Conservation (phyloP, 1,140 invertebrate species). For the Babylonia areolata region DNA sequence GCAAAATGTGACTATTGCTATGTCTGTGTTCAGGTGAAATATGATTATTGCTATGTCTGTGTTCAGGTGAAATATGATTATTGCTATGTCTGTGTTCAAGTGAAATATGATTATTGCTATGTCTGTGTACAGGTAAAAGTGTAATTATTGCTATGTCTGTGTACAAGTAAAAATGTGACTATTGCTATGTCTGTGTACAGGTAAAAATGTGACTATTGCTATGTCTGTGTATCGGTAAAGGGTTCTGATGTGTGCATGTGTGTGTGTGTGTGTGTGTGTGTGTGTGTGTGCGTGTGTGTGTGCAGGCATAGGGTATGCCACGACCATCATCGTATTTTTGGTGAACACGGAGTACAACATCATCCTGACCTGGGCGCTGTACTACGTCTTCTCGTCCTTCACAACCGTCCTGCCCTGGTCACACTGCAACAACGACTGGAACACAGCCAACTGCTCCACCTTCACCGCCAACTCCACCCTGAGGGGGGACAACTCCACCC, state of each 20-base stretch:
- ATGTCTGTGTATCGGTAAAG: neutral
- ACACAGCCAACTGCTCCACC: slow-evolving; percentile 66
- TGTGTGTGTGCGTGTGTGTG: no score
- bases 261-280: no score
- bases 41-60: no score
- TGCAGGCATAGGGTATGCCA: slow-evolving; percentile 69
- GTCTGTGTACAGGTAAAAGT: neutral
- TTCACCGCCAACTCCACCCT: slow-evolving; percentile 14
- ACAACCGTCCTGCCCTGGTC: slow-evolving; percentile 75
- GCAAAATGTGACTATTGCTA: no score
- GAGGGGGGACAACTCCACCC: slow-evolving; percentile 6
- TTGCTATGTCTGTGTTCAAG: no score
- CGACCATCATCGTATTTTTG: slow-evolving; percentile 68
- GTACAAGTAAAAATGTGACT: neutral
- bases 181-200: neutral
- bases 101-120: no score
- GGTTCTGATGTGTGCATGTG: neutral
- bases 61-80: no score
- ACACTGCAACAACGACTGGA: slow-evolving; percentile 75
- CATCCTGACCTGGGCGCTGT: slow-evolving; percentile 73
- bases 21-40: no score
- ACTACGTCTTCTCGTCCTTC: slow-evolving; percentile 75
- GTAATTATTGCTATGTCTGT: neutral
- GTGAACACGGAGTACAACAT: slow-evolving; percentile 74
- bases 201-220: neutral